These are phyloP conservation scores for Noctua janthina DNA, from an alignment of 2,888 invertebrate genomes.

Conservation along the genomic window DNA sequence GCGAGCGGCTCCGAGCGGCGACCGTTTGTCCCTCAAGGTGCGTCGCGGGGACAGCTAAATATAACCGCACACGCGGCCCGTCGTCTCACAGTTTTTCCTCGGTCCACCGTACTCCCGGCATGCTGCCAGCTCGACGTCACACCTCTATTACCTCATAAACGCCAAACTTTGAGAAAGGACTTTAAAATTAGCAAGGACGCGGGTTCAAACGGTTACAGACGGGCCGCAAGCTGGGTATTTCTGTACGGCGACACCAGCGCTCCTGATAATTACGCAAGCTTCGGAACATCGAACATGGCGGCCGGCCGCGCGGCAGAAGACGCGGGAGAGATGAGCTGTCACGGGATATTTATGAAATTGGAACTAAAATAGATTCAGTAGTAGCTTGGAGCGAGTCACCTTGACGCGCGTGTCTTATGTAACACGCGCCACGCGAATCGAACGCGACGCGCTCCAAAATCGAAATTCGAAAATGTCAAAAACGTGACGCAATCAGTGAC, in stretches of 20 bases:
- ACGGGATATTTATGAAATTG: constrained; percentile 90
- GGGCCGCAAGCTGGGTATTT: constrained; percentile 69
- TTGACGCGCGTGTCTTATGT: constrained; percentile 87
- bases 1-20: constrained; percentile 65
- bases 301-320: constrained; percentile 81
- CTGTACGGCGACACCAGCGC: constrained; percentile 77
- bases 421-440: constrained; percentile 79
- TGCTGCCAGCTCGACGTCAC: constrained; percentile 88
- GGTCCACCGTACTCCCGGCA: constrained; percentile 88
- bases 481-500: constrained; percentile 85
- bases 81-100: constrained; percentile 83
- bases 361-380: constrained; percentile 89
- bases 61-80: constrained; percentile 73
- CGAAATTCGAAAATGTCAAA: constrained; percentile 83
- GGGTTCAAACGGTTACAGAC: constrained; percentile 75
- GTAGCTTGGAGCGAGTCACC: constrained; percentile 89
- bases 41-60: constrained; percentile 76
- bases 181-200: constrained; percentile 90
- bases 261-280: constrained; percentile 85
- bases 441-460: constrained; percentile 76
- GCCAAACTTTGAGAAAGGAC: constrained; percentile 88
- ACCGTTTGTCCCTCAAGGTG: constrained; percentile 83
- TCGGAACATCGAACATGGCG: constrained; percentile 81
- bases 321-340: constrained; percentile 90
- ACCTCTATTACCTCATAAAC: constrained; percentile 87